phyloP scores from a whole-genome alignment of 2,113 vertebrate species.

The Isurus oxyrinchus region DNA sequence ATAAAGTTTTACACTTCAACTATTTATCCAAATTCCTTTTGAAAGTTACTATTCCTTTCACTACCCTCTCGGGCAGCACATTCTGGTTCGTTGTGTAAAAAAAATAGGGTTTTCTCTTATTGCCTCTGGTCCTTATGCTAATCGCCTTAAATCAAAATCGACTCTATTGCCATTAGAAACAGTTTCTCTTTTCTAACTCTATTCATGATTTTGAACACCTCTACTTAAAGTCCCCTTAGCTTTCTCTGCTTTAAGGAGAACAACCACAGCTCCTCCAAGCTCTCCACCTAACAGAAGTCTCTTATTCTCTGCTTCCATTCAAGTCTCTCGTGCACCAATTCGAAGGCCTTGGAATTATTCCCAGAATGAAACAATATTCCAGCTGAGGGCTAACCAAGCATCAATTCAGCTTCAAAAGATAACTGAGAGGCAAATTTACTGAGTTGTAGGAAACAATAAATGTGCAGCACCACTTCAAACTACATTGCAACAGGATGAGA shows the following conservation, averaged over 20 bases:
- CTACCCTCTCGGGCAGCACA: neutral
- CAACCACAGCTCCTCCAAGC: neutral
- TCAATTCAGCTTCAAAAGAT: neutral
- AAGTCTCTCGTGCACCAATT: too few relatives aligned
- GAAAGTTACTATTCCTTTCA: neutral
- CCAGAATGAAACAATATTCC: too few relatives aligned
- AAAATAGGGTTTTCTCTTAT: neutral
- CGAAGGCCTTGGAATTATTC: too few relatives aligned
- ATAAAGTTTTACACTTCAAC: neutral
- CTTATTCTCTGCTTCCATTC: neutral
- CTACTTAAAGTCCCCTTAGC: neutral
- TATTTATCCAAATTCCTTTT: neutral
- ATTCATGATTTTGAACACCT: neutral
- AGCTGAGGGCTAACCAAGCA: neutral
- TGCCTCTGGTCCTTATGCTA: neutral
- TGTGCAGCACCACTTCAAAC: too few relatives aligned
- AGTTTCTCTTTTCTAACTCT: neutral
- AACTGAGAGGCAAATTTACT: too few relatives aligned
- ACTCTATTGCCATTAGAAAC: neutral
- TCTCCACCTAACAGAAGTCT: neutral
- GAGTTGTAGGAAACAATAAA: too few relatives aligned
- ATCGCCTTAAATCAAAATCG: neutral
- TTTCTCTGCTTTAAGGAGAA: neutral
- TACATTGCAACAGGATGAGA: too few relatives aligned
- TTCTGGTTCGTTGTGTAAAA: neutral